A percentile compares a stretch with the other conserved stretches of the same genome.
These are phyloP conservation scores for Galaxias olidus DNA, from an alignment of 2,797 vertebrate species.

Conservation along the genomic window DNA sequence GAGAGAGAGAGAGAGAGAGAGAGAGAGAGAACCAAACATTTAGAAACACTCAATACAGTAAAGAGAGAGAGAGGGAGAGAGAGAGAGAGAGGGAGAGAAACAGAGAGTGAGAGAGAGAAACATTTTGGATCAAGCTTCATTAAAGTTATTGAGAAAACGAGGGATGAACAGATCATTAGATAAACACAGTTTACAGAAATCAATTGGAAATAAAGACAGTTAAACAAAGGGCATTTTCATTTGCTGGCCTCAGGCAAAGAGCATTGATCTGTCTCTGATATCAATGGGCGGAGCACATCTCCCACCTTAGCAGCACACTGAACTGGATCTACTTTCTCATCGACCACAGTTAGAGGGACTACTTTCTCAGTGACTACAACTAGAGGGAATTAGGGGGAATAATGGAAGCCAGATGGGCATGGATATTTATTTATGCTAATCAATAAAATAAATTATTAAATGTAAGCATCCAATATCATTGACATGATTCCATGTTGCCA, in stretches of 20 bases:
- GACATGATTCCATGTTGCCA: no score
- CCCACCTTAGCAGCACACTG: no score
- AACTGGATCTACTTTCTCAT: no score
- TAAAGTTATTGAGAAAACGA: constrained; percentile 14
- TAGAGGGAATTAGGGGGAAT: no score
- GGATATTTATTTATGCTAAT: no score
- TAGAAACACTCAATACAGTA: no score
- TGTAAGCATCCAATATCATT: no score
- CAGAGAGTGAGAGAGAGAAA: constrained; percentile 8
- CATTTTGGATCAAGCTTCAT: constrained; percentile 8
- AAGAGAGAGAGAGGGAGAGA: not conserved
- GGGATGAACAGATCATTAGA: constrained; percentile 17
- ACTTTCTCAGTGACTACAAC: no score
- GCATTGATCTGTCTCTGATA: constrained; percentile 20
- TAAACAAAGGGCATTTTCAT: constrained; percentile 18
- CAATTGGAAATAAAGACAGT: constrained; percentile 18
- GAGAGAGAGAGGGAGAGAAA: not conserved
- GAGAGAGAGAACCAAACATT: not conserved
- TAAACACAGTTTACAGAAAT: constrained; percentile 22
- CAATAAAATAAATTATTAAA: no score
- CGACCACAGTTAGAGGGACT: no score
- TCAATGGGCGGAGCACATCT: not conserved
- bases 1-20: not conserved
- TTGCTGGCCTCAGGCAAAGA: constrained; percentile 19
- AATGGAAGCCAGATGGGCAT: no score